Percentiles rank a stretch among this genome's conserved stretches.
These are phyloP conservation scores for Isichthys henryi DNA, from an alignment of 2,113 vertebrate species.

Conservation along the genomic window DNA sequence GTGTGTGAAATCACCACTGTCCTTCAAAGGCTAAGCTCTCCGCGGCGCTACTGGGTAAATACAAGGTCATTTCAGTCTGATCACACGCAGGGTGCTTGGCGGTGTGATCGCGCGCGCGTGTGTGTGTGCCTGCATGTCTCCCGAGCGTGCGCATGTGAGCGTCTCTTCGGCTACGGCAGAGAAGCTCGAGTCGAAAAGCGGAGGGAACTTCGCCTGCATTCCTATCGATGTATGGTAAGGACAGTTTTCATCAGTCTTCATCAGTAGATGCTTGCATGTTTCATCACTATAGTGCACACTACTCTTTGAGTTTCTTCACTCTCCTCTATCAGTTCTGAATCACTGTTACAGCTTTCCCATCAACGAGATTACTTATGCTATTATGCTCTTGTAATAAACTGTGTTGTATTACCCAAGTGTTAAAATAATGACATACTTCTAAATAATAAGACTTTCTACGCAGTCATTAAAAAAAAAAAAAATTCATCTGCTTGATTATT, in stretches of 20 bases:
- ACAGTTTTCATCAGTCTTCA: neutral
- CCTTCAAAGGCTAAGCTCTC: slow-evolving; percentile 23
- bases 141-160: neutral
- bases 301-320: neutral
- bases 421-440: neutral
- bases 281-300: neutral
- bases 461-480: neutral
- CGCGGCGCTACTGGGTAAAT: slow-evolving; percentile 46
- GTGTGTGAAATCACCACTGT: slow-evolving; percentile 35
- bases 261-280: neutral
- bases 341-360: neutral
- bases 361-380: neutral
- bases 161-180: slow-evolving; percentile 10
- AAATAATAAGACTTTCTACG: neutral
- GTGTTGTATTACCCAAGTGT: neutral
- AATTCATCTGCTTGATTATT: neutral
- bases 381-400: neutral
- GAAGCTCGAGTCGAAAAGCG: neutral
- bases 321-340: neutral
- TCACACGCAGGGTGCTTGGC: slow-evolving; percentile 19
- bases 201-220: neutral
- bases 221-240: slow-evolving; percentile 22
- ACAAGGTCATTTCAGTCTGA: slow-evolving; percentile 60
- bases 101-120: neutral
- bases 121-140: neutral